Base-by-base conservation (phyloP, 2,797 vertebrate species). In the Hylomyscus alleni region DNA sequence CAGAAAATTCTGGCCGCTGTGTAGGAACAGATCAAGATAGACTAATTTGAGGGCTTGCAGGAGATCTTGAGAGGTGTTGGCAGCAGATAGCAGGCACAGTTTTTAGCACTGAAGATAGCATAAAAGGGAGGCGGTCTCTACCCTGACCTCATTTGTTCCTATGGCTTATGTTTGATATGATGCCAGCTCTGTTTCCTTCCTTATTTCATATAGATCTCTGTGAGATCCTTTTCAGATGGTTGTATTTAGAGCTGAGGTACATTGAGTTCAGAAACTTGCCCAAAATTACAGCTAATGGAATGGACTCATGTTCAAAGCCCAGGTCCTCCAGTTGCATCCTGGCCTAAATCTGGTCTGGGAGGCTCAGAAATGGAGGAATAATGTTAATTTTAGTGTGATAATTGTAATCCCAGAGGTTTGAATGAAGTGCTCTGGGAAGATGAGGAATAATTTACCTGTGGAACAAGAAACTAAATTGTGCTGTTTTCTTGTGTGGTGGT, bases 1-100 rank as follows among this genome's bases (percentile, higher is more conserved):
- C 75, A 94, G 84, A 84, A 96, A 91, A 90, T 88, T 95, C 40
- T 93, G 72, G 58, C 29, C 89, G 58, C 56, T 56, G 9, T 95
- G 19, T 84, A 84, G 89, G 81, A 94, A 95, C 47, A 90, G 40
- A 92, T 85, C 90, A 81, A 97, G 72, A 87, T 34, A 94, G 89
- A 85, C 62, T 87, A 77, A 91, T 84, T 91, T 97, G 58, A 91
- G 73, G 34, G 31, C 52, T 94, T 91, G 69, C 10, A 91, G 58
- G 76, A 72, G 52, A 58, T 94, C 26, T 34, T 29, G 20, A 56
- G 67, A 80, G 65, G 44, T 83, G 78, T 83, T 73, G 85, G 89
- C 81, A 69, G 52, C 65, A 90, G 76, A 77, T 94, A 69, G 69
- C n/a, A 6, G 75, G 67, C 40, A 83, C 86, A 85, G 67, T 52